Evolutionary conservation across 2,797 vertebrate genomes (phyloP).

Genomic region (Todus mexicanus): DNA sequence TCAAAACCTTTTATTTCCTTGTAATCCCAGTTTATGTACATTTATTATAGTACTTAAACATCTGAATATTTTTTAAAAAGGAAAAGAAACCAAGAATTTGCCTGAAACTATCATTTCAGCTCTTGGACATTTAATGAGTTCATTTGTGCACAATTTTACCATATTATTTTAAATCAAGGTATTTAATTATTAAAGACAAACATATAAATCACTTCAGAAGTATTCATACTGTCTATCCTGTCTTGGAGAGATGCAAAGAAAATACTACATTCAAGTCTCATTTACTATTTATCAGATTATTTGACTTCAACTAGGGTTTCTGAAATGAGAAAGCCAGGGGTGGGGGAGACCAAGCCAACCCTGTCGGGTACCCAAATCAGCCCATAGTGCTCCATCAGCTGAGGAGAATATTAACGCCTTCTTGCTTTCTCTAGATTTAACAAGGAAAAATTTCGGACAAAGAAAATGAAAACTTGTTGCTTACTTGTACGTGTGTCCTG

Average conservation of each 20-base stretch:
- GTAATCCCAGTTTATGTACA: background rate
- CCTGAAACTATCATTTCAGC: background rate
- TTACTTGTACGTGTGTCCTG: slow-evolving; percentile 95
- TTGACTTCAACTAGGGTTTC: background rate
- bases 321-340: background rate
- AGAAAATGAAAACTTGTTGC: slow-evolving; percentile 14
- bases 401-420: background rate
- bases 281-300: background rate
- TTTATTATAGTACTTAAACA: background rate
- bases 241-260: background rate
- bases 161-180: background rate
- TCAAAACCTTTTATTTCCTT: background rate
- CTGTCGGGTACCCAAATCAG: background rate
- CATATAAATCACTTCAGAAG: background rate
- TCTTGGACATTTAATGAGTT: background rate
- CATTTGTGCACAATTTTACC: background rate
- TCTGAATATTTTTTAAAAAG: background rate
- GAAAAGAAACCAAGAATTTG: background rate
- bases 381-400: background rate
- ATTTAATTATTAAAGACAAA: background rate
- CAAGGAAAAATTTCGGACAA: background rate
- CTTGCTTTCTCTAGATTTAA: background rate
- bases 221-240: background rate
- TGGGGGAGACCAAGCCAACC: background rate
- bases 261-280: background rate